phyloP scores from a whole-genome alignment of 2,888 invertebrate genomes.

The Anticlea derivata region DNA sequence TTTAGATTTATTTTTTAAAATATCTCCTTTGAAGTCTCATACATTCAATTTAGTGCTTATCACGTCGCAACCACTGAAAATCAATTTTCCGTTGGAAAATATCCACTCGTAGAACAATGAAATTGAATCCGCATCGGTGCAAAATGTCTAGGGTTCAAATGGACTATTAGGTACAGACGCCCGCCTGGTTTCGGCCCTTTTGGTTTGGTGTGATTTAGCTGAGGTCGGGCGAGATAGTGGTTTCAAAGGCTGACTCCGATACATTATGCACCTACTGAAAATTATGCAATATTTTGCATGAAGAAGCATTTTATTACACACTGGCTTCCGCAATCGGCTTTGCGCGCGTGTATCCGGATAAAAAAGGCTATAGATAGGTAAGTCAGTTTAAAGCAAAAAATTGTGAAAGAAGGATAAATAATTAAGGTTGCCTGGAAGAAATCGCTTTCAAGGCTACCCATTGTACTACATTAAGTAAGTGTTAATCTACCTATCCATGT shows the following conservation, averaged over 20 bases:
- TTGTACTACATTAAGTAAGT: too few relatives aligned
- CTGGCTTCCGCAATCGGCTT: too few relatives aligned
- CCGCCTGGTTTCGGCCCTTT: slow-evolving; percentile 41
- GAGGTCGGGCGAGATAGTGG: slow-evolving; percentile 41
- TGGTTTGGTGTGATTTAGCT: slow-evolving; percentile 50
- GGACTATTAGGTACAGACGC: slow-evolving; percentile 61
- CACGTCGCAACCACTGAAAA: slow-evolving; percentile 16
- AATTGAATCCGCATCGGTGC: slow-evolving; percentile 53
- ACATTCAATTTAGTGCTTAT: not conserved
- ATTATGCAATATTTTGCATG: slow-evolving; percentile 21
- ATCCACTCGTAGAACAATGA: slow-evolving; percentile 46
- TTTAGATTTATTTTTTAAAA: too few relatives aligned
- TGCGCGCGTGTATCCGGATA: too few relatives aligned
- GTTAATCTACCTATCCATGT: too few relatives aligned
- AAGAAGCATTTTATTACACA: slow-evolving; percentile 13
- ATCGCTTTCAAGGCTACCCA: too few relatives aligned
- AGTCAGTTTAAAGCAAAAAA: too few relatives aligned
- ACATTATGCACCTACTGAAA: too few relatives aligned
- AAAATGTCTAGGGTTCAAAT: slow-evolving; percentile 58
- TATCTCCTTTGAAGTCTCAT: not conserved
- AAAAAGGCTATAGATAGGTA: too few relatives aligned
- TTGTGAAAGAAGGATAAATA: too few relatives aligned
- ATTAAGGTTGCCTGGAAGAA: too few relatives aligned
- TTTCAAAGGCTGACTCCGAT: slow-evolving; percentile 33
- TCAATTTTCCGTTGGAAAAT: slow-evolving; percentile 19